These are phyloP conservation scores for Cerceris rybyensis DNA, from an alignment of 2,888 invertebrate genomes.

Conservation along the genomic window DNA sequence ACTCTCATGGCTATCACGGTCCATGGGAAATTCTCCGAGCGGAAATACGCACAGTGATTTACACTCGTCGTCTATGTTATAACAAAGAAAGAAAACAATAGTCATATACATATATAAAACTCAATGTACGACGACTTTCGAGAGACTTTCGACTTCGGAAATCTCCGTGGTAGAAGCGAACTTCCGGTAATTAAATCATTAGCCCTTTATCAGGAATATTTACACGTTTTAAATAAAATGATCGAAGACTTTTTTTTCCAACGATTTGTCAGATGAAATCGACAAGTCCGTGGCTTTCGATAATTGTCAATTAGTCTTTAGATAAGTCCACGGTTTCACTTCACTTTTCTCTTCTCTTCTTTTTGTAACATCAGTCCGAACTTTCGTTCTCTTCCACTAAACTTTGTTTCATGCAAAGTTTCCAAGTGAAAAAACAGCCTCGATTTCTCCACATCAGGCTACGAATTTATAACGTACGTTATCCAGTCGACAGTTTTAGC, in stretches of 20 bases:
- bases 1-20: neutral
- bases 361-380: neutral
- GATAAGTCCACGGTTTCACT: neutral
- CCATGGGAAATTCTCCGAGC: conserved; percentile 2
- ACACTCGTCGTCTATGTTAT: conserved; percentile 9
- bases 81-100: conserved; percentile 16
- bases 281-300: too few species aligned
- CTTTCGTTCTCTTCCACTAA: neutral
- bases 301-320: neutral
- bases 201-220: neutral
- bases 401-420: conserved; percentile 66
- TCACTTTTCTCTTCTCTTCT: neutral
- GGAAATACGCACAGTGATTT: conserved; percentile 5
- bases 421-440: conserved; percentile 16
- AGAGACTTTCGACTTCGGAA: neutral
- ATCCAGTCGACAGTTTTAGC: conserved; percentile 98
- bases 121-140: neutral
- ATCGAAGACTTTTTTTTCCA: neutral
- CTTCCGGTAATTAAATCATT: neutral
- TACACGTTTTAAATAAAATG: conserved; percentile 18
- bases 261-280: neutral
- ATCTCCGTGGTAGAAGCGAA: neutral
- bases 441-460: conserved; percentile 48
- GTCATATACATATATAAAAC: neutral
- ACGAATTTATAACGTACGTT: conserved; percentile 85